Evolutionary conservation across 1,140 invertebrate genomes (phyloP), one percentile per base, ranked within the genome.

Genomic region (Camponotus floridanus): DNA sequence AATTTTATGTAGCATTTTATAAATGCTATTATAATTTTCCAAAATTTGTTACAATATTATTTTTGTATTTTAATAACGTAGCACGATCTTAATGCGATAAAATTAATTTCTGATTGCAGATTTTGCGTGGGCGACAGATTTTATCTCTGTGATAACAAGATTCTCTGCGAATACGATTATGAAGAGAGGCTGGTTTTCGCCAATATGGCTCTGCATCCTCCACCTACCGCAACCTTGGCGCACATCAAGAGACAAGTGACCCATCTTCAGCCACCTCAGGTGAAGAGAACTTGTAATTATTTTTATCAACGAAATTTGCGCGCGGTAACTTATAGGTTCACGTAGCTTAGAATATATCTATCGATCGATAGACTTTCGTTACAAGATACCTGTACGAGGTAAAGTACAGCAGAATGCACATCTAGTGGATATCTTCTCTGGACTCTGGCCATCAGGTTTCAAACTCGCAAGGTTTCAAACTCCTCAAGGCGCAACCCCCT

Each of bases 51-150:
- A 1, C 6, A 39, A 39, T 39, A 39, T 51, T 33, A 1, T n/a
- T 55, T 74, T 36, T 15, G 6, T 26, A 31, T 71, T 33, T 31
- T 4, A 71, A 6, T 18, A 15, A 9, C 6, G 8, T 15, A 33
- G 18, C 21, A 18, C n/a, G 13, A 79, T n/a, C 26, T 4, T 70
- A 18, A 42, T 15, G 18, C 7, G 1, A 73, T 7, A 21, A 61
- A 48, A 73, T 59, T 39, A 7, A 74, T 11, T 39, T 81, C 8
- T 90, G 15, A 91, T 95, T 95, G 1, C 96, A 99, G 98, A 96
- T 99, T 99, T 96, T 99, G 98, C 95, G 98, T 99, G 6, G 98
- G 98, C 4, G 98, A 99, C 93, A 96, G 97, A 91, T 99, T 98
- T 94, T 99, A 98, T 94, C 95, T 99, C 88, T 98, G 97, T 95